Evolutionary conservation across 2,888 invertebrate species (phyloP), one percentile per base, ranked within the genome.

Genomic region (Xiphydria camelus): DNA sequence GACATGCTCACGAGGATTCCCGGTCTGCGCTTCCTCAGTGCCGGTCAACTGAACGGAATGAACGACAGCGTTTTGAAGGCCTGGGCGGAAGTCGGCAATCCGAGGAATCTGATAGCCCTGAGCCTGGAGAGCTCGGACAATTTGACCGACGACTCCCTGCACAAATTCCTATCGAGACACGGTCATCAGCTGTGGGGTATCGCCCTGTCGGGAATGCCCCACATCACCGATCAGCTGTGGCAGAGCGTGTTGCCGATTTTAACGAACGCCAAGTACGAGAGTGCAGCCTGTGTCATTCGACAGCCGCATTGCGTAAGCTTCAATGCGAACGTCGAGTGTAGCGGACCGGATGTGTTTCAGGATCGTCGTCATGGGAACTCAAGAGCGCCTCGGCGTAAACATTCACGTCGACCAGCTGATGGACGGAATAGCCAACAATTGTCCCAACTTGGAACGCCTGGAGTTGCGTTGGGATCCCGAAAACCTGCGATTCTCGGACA

Each of bases 401-500:
- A 94, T 99, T 57, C 89, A 94, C 73, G 96, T 98, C 38, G 99
- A 99, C 79, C 98, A 94, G 79, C 78, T 99, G 55, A 94, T 99
- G 87, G 98, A 99, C 71, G 91, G 91, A 36, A 94, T 99, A 53
- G 95, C 98, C 0, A 92, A 91, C 66, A 91, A 90, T 75, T 96
- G 96, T 66, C 85, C 87, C 0, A 84, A 86, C 61, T 75, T 99
- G 64, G 94, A 96, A 75, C 83, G 99, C 1, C 77, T 99, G 42
- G 99, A 99, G 75, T 79, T 99, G 18, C 87, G 92, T 58, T 99
- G 99, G 99, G 99, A 99, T 77, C 97, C 98, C 0, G 97, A 97
- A 66, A 98, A 98, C 68, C 82, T 99, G 23, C 83, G 99, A 40
- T 99, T 97, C 78, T 98, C 97, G 25, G 99, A 99, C 77, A 99